Conservation (phyloP, 2,888 invertebrate species). For the Cetonia aurata region DNA sequence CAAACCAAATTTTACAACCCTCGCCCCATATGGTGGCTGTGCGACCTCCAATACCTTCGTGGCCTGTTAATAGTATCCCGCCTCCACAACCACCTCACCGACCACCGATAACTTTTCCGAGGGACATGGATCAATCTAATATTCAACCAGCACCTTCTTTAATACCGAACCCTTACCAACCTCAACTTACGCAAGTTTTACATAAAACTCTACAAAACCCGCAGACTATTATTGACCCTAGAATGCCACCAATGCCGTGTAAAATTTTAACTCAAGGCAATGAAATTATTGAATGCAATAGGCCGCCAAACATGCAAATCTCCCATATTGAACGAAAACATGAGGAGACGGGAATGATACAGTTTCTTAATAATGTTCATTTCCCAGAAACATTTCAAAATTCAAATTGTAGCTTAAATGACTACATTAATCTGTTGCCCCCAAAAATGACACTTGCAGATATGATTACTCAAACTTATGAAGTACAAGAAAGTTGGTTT, state of each 20-base stretch:
- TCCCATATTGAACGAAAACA: slow-evolving; percentile 43
- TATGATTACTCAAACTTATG: slow-evolving; percentile 69
- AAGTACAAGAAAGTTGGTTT: slow-evolving; percentile 67
- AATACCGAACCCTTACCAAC: slow-evolving; percentile 30
- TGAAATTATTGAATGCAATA: slow-evolving; percentile 30
- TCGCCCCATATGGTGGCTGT: slow-evolving; percentile 49
- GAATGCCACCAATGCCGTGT: slow-evolving; percentile 26
- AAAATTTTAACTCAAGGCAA: slow-evolving; percentile 34
- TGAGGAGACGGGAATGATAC: slow-evolving; percentile 65
- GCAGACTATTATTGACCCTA: slow-evolving; percentile 35
- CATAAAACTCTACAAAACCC: slow-evolving; percentile 28
- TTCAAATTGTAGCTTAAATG: slow-evolving; percentile 42
- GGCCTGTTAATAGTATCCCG: slow-evolving; percentile 50
- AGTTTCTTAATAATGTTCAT: slow-evolving; percentile 73
- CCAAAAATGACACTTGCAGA: slow-evolving; percentile 71
- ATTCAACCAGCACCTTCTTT: slow-evolving; percentile 22
- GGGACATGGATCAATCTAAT: slow-evolving; percentile 39
- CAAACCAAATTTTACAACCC: slow-evolving; percentile 44
- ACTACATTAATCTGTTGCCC: slow-evolving; percentile 65
- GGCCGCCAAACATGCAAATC: slow-evolving; percentile 13
- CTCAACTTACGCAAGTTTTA: slow-evolving; percentile 34
- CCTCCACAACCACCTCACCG: slow-evolving; percentile 42
- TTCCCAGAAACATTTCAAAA: slow-evolving; percentile 65
- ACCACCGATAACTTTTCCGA: slow-evolving; percentile 44
- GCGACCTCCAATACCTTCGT: slow-evolving; percentile 52